Percentiles rank a stretch among this genome's conserved stretches.
Conservation (phyloP, 2,113 vertebrate genomes). For the Lichenostomus cassidix region DNA sequence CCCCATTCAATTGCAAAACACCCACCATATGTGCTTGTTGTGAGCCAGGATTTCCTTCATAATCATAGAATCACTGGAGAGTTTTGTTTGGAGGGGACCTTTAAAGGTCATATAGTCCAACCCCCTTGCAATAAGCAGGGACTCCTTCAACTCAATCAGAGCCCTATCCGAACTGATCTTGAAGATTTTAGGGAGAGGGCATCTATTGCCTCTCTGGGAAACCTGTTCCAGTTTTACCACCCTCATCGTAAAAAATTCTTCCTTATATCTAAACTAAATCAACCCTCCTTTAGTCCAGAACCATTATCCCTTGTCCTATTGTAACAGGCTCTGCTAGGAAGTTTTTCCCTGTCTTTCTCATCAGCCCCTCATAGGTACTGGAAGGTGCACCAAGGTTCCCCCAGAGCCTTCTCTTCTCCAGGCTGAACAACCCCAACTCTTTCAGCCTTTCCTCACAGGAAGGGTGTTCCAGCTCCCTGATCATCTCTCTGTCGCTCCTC, state of each 20-base stretch:
- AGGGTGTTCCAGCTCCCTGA: neutral
- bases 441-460: neutral
- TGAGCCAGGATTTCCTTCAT: neutral
- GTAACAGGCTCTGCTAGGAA: neutral
- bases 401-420: neutral
- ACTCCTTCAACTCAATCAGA: neutral
- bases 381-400: neutral
- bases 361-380: neutral
- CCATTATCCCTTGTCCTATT: neutral
- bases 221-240: neutral
- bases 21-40: neutral
- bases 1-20: neutral
- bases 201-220: neutral
- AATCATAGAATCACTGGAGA: neutral
- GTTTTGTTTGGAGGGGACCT: neutral
- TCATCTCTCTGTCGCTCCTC: neutral
- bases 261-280: neutral
- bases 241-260: accelerated
- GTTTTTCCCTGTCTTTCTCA: neutral
- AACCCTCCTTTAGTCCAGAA: neutral
- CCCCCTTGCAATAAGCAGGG: neutral
- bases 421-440: neutral
- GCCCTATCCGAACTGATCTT: too few relatives aligned
- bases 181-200: neutral
- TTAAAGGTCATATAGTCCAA: neutral